Base-by-base conservation (phyloP, 2,888 invertebrate genomes). In the Taphrorychus bicolor region DNA sequence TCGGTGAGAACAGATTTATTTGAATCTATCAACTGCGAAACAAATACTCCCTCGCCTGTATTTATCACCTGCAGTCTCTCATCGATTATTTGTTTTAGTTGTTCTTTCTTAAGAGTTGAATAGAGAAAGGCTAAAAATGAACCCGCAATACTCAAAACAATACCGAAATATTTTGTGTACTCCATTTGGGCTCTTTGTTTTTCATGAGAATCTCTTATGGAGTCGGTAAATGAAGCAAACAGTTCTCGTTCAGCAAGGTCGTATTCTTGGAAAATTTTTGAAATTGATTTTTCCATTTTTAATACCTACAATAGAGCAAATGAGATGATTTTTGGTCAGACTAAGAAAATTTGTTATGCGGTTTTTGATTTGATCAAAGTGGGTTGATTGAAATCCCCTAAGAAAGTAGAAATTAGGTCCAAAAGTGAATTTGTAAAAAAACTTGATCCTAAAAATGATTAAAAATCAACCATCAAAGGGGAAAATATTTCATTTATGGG, bases 191-290 rank as follows among this genome's bases (percentile, higher is more conserved):
- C 89, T 40, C 94, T 82, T 80, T 95, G 94, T 62, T 91, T 86
- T 80, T 95, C 94, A 77, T 95, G 94, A 16, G 92, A 92, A 72
- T 92, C 87, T 71, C 94, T 87, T 0, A 94, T 88, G 0, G 92
- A 89, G 17, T 89, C 88, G 0, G 92, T 90, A 78, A 94, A 87
- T 0, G 87, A 85, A 0, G 89, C 86, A 78, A 94, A 94, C 9
- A 87, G 81, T 59, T 91, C 91, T 2, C 93, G 82, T 80, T 95
- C 94, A n/a, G 87, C 86, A 51, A 88, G 85, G 78, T 94, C 94
- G 0, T 88, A 85, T 1, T 86, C 83, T 9, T 86, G 84, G 76
- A 93, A 90, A 11, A 87, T 82, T 0, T 85, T 82, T 0, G 87
- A 82, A 1, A 91, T 81, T 0, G 86, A 83, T 24, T 89, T 86